A percentile compares a stretch with the other conserved stretches of the same genome.
phyloP scores from a whole-genome alignment of 2,888 invertebrate genomes.

The Caenorhabditis sp. region DNA sequence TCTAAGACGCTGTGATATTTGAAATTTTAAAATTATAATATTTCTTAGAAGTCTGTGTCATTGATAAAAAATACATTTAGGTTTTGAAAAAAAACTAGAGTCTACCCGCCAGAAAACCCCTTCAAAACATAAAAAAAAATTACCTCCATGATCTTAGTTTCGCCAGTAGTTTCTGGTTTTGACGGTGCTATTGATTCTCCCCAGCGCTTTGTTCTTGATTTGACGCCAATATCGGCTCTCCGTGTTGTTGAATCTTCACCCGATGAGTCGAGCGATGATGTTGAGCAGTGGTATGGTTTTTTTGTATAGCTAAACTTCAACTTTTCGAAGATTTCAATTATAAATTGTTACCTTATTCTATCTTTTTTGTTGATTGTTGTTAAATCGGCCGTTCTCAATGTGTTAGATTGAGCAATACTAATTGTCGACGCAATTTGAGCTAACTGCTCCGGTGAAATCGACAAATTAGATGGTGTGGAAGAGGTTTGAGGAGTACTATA shows the following conservation, averaged over 20 bases:
- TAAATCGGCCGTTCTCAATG: slow-evolving; percentile 33
- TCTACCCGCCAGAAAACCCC: too few relatives aligned
- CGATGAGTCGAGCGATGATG: slow-evolving; percentile 53
- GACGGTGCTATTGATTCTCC: slow-evolving; percentile 4
- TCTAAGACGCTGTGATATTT: slow-evolving; percentile 12
- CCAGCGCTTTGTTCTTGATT: slow-evolving; percentile 26
- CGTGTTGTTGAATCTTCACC: slow-evolving; percentile 46
- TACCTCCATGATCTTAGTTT: slow-evolving; percentile 7
- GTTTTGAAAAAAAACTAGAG: too few relatives aligned
- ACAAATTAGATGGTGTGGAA: slow-evolving; percentile 19
- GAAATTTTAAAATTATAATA: too few relatives aligned
- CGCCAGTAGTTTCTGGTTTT: background rate
- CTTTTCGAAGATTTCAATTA: background rate
- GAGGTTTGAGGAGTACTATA: background rate
- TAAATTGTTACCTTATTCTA: background rate
- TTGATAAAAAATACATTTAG: too few relatives aligned
- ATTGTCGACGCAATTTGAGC: slow-evolving; percentile 56
- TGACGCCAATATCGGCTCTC: slow-evolving; percentile 26
- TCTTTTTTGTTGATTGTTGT: slow-evolving; percentile 19
- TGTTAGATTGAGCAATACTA: slow-evolving; percentile 35
- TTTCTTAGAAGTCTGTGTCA: too few relatives aligned
- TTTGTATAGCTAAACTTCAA: slow-evolving; percentile 8
- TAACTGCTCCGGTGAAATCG: slow-evolving; percentile 46
- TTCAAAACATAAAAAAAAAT: background rate
- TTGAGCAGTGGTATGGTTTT: slow-evolving; percentile 48